Percentiles rank a stretch among this genome's conserved stretches.
Conservation (phyloP, 30 jellyfish, hydroid and myxozoan genomes). For the Cassiopea xamachana region DNA sequence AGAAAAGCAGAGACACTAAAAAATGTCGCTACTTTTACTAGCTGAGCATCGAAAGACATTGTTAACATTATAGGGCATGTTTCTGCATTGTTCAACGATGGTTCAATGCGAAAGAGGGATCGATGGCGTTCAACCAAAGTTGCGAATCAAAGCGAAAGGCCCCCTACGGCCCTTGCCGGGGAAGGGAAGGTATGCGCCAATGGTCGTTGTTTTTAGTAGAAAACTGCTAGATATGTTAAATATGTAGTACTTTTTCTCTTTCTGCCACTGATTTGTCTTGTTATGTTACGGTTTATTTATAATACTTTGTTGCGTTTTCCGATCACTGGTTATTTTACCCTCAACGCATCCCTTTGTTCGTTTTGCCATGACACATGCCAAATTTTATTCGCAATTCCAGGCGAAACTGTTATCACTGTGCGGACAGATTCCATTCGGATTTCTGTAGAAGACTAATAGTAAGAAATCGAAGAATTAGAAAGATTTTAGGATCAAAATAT, state of each 20-base stretch:
- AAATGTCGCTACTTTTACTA: constrained; percentile 28
- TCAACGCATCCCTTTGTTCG: constrained; percentile 7
- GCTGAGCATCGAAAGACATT: background rate
- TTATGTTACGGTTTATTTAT: background rate
- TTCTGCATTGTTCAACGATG: constrained; percentile 48
- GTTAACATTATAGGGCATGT: constrained; percentile 61
- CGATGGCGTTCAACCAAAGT: constrained; percentile 55
- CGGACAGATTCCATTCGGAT: constrained; percentile 51
- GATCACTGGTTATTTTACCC: background rate
- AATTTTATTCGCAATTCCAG: constrained; percentile 26
- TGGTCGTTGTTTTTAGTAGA: background rate
- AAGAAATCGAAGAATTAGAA: constrained; percentile 36
- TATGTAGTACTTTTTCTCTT: background rate
- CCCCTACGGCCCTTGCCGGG: constrained; percentile 84
- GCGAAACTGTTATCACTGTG: constrained; percentile 67
- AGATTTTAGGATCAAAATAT: constrained; percentile 33
- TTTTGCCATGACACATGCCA: background rate
- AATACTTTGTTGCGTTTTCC: background rate
- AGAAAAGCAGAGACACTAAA: background rate
- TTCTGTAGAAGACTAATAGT: constrained; percentile 50
- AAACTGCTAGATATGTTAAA: background rate
- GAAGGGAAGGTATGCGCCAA: constrained; percentile 38
- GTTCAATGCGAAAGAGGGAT: constrained; percentile 63
- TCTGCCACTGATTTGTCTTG: background rate
- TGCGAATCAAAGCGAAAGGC: constrained; percentile 64